Evolutionary conservation across 2,113 vertebrate species (phyloP).

Genomic region (Rhegmatorhina hoffmannsi): DNA sequence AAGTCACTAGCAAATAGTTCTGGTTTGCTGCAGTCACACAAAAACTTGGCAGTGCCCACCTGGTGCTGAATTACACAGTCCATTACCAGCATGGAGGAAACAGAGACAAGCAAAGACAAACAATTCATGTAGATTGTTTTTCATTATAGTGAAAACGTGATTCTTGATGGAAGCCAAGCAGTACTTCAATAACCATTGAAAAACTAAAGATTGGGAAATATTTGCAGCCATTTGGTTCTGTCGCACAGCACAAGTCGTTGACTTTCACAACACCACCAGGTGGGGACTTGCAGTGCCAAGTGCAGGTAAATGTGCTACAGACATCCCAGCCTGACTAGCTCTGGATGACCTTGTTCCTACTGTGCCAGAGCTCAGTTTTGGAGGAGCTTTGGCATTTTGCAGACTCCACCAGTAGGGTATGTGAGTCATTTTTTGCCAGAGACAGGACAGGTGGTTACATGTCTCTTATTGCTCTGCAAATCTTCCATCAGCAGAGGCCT

Average conservation of each 20-base stretch:
- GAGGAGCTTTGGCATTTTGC: not conserved
- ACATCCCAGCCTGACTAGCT: not conserved
- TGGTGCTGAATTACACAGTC: not conserved
- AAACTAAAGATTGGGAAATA: not conserved
- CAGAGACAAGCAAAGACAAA: not conserved
- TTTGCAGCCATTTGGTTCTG: not conserved
- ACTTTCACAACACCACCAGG: not conserved
- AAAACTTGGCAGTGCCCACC: not conserved
- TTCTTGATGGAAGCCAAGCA: not conserved
- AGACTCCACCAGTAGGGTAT: not conserved
- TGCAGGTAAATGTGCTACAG: not conserved
- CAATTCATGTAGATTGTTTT: not conserved
- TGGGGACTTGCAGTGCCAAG: not conserved
- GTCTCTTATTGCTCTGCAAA: not conserved
- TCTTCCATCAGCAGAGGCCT: not conserved
- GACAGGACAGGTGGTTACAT: accelerated
- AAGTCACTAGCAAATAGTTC: not conserved
- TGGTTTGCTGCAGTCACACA: not conserved
- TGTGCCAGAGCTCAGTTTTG: not conserved
- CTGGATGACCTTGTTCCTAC: not conserved
- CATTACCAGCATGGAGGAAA: not conserved
- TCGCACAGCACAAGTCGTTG: not conserved
- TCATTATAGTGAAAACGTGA: not conserved
- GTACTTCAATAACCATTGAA: not conserved
- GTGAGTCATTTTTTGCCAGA: not conserved